These are phyloP conservation scores for Drosophila imparisetae DNA, from an alignment of 2,888 invertebrate species.

Conservation along the genomic window DNA sequence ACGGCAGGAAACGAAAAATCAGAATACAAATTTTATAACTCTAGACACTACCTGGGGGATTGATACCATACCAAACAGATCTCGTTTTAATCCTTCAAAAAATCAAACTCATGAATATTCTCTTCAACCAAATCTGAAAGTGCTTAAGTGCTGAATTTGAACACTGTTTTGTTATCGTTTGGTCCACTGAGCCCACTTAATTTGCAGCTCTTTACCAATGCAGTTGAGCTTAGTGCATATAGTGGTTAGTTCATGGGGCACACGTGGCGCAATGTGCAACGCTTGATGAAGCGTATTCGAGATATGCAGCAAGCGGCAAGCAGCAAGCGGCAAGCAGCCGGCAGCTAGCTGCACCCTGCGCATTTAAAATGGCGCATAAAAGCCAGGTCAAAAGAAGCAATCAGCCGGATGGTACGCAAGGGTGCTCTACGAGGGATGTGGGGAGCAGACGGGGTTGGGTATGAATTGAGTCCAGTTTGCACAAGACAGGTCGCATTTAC, in stretches of 20 bases:
- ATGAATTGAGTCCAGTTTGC: conserved; percentile 57
- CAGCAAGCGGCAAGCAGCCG: conserved; percentile 4
- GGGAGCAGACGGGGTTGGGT: background rate
- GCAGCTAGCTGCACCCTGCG: conserved; percentile 44
- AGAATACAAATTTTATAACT: background rate
- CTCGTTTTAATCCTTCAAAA: background rate
- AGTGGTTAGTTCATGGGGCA: conserved; percentile 26
- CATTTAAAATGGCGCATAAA: conserved; percentile 63
- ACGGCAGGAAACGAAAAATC: background rate
- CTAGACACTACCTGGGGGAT: no score
- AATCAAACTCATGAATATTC: background rate
- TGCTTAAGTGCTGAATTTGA: conserved; percentile 8
- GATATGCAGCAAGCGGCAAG: conserved; percentile 14
- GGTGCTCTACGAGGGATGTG: background rate
- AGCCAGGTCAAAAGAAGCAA: conserved; percentile 61
- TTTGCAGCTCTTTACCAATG: conserved; percentile 19
- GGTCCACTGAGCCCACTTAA: conserved; percentile 30
- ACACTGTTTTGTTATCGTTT: conserved; percentile 12
- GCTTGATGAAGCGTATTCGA: conserved; percentile 35
- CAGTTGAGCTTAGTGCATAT: conserved; percentile 24
- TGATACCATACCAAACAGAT: background rate
- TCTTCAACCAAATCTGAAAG: background rate
- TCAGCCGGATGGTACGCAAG: conserved; percentile 21
- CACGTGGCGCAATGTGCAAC: conserved; percentile 44
- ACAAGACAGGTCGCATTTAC: conserved; percentile 38